A percentile compares a stretch with the other conserved stretches of the same genome.
Evolutionary conservation across 2,888 invertebrate genomes (phyloP).

Genomic region (Pemphredon lugubris): DNA sequence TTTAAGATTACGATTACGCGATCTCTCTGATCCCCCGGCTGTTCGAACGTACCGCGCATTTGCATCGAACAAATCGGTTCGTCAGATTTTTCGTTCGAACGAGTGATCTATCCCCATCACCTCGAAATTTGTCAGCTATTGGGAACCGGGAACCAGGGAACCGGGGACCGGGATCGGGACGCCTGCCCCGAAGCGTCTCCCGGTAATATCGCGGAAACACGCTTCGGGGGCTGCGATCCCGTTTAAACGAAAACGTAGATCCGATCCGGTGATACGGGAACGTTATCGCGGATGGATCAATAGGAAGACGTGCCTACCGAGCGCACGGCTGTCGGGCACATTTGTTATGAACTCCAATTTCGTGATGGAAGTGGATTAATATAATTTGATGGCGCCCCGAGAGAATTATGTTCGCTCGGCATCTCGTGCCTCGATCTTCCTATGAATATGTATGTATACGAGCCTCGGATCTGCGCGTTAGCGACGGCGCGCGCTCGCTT

Average conservation of each 20-base stretch:
- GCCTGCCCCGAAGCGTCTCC: too few relatives aligned
- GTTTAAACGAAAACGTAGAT: not conserved
- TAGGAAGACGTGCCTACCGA: not conserved
- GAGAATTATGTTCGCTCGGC: conserved; percentile 39
- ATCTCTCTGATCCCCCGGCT: too few relatives aligned
- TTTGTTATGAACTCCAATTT: conserved; percentile 56
- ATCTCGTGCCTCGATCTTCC: conserved; percentile 18
- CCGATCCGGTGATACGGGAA: conserved; percentile 1
- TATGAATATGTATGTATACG: not conserved
- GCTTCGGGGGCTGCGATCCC: too few relatives aligned
- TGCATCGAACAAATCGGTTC: too few relatives aligned
- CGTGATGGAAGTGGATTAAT: conserved; percentile 65
- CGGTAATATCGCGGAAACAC: too few relatives aligned
- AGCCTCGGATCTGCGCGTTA: not conserved
- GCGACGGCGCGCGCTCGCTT: conserved; percentile 2
- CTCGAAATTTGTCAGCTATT: too few relatives aligned
- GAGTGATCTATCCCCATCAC: too few relatives aligned
- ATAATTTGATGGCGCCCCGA: conserved; percentile 62
- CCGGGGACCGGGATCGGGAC: too few relatives aligned
- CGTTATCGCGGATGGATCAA: conserved; percentile 2
- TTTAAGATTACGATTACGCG: too few relatives aligned
- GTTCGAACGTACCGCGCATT: too few relatives aligned
- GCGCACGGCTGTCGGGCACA: conserved; percentile 16
- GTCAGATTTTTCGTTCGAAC: too few relatives aligned
- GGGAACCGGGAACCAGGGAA: too few relatives aligned